Evolutionary conservation across 2,113 vertebrate genomes (phyloP).

Genomic region (Rousettus leschenaultii): DNA sequence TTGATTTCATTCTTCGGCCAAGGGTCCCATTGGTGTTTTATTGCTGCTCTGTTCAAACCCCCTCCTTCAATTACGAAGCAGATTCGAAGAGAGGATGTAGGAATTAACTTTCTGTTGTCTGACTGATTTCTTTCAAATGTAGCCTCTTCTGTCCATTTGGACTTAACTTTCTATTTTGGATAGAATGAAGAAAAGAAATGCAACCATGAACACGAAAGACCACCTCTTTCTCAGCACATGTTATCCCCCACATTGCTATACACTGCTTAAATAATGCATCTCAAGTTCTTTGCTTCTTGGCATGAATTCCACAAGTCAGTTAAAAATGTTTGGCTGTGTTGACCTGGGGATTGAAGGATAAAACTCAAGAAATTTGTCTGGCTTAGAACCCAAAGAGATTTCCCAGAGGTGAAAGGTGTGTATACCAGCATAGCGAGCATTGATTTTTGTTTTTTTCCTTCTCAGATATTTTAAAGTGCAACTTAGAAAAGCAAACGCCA

Average conservation of each 20-base stretch:
- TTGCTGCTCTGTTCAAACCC: not conserved
- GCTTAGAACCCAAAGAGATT: not conserved
- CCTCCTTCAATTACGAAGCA: not conserved
- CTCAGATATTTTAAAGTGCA: conserved; percentile 19
- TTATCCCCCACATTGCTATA: not conserved
- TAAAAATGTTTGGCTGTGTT: conserved; percentile 20
- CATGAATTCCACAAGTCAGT: not conserved
- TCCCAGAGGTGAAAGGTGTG: not conserved
- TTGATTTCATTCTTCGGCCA: not conserved
- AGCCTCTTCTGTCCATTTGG: not conserved
- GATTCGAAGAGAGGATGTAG: not conserved
- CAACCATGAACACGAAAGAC: not conserved
- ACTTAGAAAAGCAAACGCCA: not conserved
- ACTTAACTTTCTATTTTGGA: not conserved
- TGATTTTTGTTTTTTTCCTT: conserved; percentile 37
- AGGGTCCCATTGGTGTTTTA: not conserved
- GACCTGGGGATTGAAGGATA: conserved; percentile 28
- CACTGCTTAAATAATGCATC: not conserved
- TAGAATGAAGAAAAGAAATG: not conserved
- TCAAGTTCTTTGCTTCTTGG: conserved; percentile 26
- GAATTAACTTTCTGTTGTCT: not conserved
- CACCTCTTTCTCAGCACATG: not conserved
- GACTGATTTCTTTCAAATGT: not conserved
- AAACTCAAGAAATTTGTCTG: conserved; percentile 61
- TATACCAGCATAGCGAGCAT: not conserved